Evolutionary conservation across 2,888 invertebrate species (phyloP), one percentile per base, ranked within the genome.

Genomic region (Hirtodrosophila trivittata): DNA sequence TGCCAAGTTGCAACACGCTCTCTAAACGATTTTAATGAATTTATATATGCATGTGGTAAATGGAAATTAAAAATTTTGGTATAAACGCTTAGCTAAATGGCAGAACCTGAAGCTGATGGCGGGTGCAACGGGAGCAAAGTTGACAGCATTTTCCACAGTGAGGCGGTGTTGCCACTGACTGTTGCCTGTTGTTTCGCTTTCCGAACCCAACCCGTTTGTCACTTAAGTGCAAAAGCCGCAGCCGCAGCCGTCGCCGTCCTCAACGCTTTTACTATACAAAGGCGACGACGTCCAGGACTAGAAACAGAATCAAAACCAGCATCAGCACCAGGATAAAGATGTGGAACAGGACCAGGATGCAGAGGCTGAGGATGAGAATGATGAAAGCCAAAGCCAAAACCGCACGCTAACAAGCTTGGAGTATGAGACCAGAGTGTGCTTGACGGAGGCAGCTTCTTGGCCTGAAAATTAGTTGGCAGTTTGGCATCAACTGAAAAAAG

Each of bases 151-250:
- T 35, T 25, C 69, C 57, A 14, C 68, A 64, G 55, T 47, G 42
- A 43, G 58, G 42, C 33, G 41, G 14, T 37, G 56, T 54, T 39
- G 66, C 72, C 41, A 56, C 47, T 33, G 33, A 42, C 21, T 30
- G 46, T 47, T 38, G 33, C 26, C 18, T 55, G 39, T 63, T 62
- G 18, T 14, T 30, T n/a, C n/a, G 33, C 21, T 13, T 9, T n/a
- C n/a, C 5, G 5, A 28, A 28, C 28, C 28, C 5, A 7, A 7
- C 26, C 41, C 35, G 45, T 35, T 67, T 68, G 75, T 73, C 75
- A 73, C 75, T 77, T 77, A 77, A 69, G 66, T 51, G 56, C 73
- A 67, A 47, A 43, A 68, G 68, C 74, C 74, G 37, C 66, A 71
- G 47, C 55, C 47, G 16, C 45, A 49, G 46, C 57, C 37, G 14